Percentiles rank a stretch among this genome's conserved stretches.
phyloP scores from a whole-genome alignment of 2,113 vertebrate species.

The Ptilorrhoa leucosticta region DNA sequence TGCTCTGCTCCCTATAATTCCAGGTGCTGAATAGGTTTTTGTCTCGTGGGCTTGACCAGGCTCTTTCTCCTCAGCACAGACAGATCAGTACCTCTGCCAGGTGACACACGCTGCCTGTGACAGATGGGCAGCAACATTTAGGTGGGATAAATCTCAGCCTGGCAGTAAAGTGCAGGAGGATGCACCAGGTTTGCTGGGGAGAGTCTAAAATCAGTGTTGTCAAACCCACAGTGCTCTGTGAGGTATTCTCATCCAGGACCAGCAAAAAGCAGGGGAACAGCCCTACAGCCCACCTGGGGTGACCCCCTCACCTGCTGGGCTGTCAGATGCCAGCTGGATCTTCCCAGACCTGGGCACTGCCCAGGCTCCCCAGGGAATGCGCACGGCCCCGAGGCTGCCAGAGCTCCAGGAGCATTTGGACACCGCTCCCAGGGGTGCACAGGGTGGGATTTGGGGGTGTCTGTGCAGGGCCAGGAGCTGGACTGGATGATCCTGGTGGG shows the following conservation, averaged over 20 bases:
- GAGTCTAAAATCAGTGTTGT: not conserved
- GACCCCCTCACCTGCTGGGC: not conserved
- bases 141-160: not conserved
- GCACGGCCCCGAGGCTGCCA: not conserved
- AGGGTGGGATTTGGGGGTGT: not conserved
- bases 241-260: not conserved
- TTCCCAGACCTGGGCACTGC: not conserved
- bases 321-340: not conserved
- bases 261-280: not conserved
- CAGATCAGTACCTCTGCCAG: not conserved
- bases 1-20: rapidly evolving
- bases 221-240: not conserved
- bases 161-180: not conserved
- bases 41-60: not conserved
- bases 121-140: not conserved
- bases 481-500: rapidly evolving
- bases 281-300: not conserved
- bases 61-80: not conserved
- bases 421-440: rapidly evolving
- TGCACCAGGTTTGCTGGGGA: not conserved
- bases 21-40: not conserved
- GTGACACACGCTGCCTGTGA: not conserved
- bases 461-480: not conserved
- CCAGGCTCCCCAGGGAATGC: not conserved
- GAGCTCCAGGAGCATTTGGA: not conserved